These are phyloP conservation scores for Anoplophora glabripennis DNA, from an alignment of 1,140 invertebrate species.

Conservation along the genomic window DNA sequence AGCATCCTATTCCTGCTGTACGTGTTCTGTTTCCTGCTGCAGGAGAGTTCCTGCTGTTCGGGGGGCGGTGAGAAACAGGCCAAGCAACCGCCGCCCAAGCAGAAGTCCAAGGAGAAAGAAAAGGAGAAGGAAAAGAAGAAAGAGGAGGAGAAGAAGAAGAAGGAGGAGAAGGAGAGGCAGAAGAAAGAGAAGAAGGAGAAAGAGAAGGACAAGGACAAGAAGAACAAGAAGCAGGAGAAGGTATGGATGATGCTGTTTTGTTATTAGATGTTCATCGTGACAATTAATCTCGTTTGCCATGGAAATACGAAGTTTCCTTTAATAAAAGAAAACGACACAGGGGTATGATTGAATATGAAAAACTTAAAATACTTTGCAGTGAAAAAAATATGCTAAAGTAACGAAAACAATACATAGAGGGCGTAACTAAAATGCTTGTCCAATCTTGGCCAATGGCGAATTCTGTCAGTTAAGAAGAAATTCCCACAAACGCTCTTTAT, in stretches of 20 bases:
- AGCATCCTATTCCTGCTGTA: constrained; percentile 95
- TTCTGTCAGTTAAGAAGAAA: too few species aligned
- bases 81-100: constrained; percentile 48
- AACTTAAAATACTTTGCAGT: too few species aligned
- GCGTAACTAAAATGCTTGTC: too few species aligned
- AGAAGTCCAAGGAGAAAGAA: constrained; percentile 57
- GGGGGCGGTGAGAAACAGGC: constrained; percentile 56
- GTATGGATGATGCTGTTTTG: constrained; percentile 39
- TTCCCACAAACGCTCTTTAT: too few species aligned
- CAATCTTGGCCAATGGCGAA: too few species aligned
- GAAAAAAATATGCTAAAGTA: too few species aligned
- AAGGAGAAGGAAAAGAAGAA: constrained; percentile 68
- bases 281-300: constrained; percentile 36
- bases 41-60: constrained; percentile 82
- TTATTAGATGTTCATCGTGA: constrained; percentile 45
- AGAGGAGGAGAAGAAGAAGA: constrained; percentile 62
- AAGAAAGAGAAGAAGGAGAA: constrained; percentile 53
- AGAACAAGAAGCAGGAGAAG: constrained; percentile 57
- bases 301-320: constrained; percentile 23
- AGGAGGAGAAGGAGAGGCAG: constrained; percentile 61
- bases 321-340: too few species aligned
- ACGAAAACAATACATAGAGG: too few species aligned
- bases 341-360: too few species aligned
- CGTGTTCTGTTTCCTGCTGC: constrained; percentile 93
- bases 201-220: constrained; percentile 53